Base-by-base conservation (phyloP, 2,888 invertebrate species). In the Meloe dianella region DNA sequence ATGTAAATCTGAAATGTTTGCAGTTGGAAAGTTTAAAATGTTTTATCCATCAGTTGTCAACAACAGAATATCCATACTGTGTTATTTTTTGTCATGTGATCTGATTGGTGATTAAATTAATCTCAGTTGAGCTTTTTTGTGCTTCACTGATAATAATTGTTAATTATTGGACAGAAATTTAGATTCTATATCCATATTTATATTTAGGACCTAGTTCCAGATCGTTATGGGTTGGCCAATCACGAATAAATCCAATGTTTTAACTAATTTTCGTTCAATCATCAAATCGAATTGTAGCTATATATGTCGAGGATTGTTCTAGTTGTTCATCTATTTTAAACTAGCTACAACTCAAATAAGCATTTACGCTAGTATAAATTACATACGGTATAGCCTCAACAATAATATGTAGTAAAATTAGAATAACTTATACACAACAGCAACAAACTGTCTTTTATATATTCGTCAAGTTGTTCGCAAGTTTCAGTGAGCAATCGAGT, bases 1-100 rank as follows among this genome's bases (percentile, higher is more conserved):
- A 51, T 51, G 51, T 51, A 51, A 51, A 51, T 51, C 10, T 29
- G 59, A 59, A 59, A 57, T 61, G 65, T 54, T 54, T 61, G 22
- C 65, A 65, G 58, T 65, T 58, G 61, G 61, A 20, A 61, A 65
- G 38, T 41, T 61, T 35, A 51, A 58, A 41, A 60, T 38, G 58
- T 17, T 58, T 35, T 10, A 35, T 29, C 24, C 38, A 59, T 59
- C 20, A 38, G 32, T 24, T 59, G 65, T 62, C 65, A 65, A 61
- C 61, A 65, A 14, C 61, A 61, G 61, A 56, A 14, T 35, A 14
- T 35, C 4, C 2, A 2, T 27, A 4, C 4, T 27, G 12, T 35
- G 10, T 35, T 35, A 12, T 4, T 35, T n/a, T 17, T 17, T 41
- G 5, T 41, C 4, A 41, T 41, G 4, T 17, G 4, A 6, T 6